phyloP scores from a whole-genome alignment of 2,113 vertebrate species.

The Phrynocephalus versicolor region DNA sequence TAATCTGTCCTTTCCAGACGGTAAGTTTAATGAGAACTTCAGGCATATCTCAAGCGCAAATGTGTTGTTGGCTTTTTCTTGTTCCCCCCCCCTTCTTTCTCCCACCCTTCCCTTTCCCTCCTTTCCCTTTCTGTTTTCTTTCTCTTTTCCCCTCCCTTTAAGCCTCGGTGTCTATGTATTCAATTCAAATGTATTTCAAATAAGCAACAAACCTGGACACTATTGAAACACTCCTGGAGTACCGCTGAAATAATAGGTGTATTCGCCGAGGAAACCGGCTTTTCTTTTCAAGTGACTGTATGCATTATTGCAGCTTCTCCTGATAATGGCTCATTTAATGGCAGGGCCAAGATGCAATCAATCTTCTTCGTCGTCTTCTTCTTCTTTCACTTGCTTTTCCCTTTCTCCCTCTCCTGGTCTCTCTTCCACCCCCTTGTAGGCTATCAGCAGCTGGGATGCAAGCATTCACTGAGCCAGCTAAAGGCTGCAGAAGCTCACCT shows the following conservation, averaged over 20 bases:
- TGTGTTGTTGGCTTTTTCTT: slow-evolving; percentile 10
- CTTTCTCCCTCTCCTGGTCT: neutral
- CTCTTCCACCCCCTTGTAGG: slow-evolving; percentile 2
- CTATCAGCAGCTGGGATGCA: slow-evolving; percentile 17
- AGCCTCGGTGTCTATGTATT: slow-evolving; percentile 51
- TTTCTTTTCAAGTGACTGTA: slow-evolving; percentile 64
- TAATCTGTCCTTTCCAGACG: slow-evolving; percentile 72
- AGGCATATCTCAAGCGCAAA: slow-evolving; percentile 66
- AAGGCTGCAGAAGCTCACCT: slow-evolving; percentile 31
- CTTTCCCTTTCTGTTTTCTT: neutral
- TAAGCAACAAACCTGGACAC: slow-evolving; percentile 65
- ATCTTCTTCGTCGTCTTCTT: slow-evolving; percentile 42
- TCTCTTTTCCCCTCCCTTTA: neutral
- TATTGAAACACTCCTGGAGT: slow-evolving; percentile 69
- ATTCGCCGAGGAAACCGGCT: slow-evolving; percentile 61
- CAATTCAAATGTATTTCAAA: slow-evolving; percentile 67
- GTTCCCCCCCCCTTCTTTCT: neutral
- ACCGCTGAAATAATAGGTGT: slow-evolving; percentile 66
- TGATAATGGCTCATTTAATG: slow-evolving; percentile 67
- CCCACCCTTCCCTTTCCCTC: no score
- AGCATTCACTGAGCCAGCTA: slow-evolving; percentile 41
- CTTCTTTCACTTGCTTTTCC: neutral
- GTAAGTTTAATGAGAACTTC: slow-evolving; percentile 72
- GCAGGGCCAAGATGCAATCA: slow-evolving; percentile 64
- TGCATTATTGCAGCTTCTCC: slow-evolving; percentile 68